Conservation (phyloP, 2,888 invertebrate species). For the Apoda limacodes region DNA sequence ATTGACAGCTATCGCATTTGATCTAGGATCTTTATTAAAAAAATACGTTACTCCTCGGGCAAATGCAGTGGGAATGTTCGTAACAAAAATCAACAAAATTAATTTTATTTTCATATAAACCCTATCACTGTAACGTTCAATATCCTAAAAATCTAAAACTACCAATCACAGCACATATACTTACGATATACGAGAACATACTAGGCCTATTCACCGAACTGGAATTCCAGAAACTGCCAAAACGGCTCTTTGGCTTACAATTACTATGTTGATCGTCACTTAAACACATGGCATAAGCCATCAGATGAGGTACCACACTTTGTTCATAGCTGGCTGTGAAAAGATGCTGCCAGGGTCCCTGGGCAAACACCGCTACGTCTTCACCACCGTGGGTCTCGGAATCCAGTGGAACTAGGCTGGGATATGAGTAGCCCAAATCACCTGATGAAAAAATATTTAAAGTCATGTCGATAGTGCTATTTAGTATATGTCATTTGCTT, state of each 20-base stretch:
- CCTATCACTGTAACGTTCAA: conserved; percentile 10
- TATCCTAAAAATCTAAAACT: conserved; percentile 22
- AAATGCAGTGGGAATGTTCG: no score
- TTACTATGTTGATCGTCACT: conserved; percentile 62
- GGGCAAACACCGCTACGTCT: conserved; percentile 80
- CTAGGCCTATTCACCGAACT: conserved; percentile 15
- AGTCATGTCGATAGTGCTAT: no score
- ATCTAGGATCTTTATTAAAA: no score
- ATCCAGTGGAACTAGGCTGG: conserved; percentile 71
- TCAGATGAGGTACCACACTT: conserved; percentile 79
- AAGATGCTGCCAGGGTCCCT: conserved; percentile 82
- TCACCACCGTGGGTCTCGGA: conserved; percentile 82
- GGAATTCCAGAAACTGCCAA: conserved; percentile 2
- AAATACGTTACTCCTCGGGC: no score
- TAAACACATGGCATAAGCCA: conserved; percentile 79
- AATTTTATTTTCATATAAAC: no score
- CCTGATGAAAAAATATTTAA: no score
- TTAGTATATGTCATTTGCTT: no score
- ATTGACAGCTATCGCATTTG: no score
- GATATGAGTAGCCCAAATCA: conserved; percentile 64
- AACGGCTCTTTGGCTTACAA: conserved; percentile 25
- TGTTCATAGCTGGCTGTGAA: conserved; percentile 85
- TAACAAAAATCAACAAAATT: no score
- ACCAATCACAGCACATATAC: conserved; percentile 34
- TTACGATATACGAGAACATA: conserved; percentile 20